phyloP scores from a whole-genome alignment of 2,888 invertebrate species.

The Adela reaumurella region DNA sequence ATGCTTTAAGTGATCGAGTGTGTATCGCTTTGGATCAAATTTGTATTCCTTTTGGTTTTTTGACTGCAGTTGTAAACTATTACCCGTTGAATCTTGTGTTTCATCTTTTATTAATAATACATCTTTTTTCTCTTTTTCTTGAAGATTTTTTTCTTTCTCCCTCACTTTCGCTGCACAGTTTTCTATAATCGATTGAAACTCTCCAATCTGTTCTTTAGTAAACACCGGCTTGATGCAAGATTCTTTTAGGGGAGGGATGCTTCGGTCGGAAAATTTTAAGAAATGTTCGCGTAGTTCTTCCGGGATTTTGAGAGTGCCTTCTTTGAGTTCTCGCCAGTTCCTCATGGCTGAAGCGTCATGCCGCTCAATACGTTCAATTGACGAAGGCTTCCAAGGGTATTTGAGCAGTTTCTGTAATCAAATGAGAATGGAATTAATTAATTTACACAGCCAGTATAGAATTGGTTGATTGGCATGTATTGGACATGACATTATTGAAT shows the following conservation, averaged over 20 bases:
- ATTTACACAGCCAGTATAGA: no score
- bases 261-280: constrained; percentile 62
- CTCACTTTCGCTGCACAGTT: constrained; percentile 30
- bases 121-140: constrained; percentile 8
- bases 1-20: constrained; percentile 34
- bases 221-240: constrained; percentile 32
- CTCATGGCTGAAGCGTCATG: constrained; percentile 65
- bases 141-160: constrained; percentile 2
- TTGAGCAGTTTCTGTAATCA: constrained; percentile 64
- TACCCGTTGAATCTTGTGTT: constrained; percentile 8
- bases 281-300: constrained; percentile 56
- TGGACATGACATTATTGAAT: no score
- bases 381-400: constrained; percentile 61
- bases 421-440: no score
- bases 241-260: constrained; percentile 37
- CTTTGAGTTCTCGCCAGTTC: constrained; percentile 67
- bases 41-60: constrained; percentile 8
- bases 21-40: constrained; percentile 22
- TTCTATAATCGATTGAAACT: constrained; percentile 46
- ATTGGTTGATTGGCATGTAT: no score
- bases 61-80: constrained; percentile 1
- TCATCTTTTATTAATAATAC: constrained; percentile 6
- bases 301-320: constrained; percentile 48
- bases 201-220: constrained; percentile 30
- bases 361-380: constrained; percentile 50